Evolutionary conservation across 2,797 vertebrate genomes (phyloP).

Genomic region (Sternotherus odoratus): DNA sequence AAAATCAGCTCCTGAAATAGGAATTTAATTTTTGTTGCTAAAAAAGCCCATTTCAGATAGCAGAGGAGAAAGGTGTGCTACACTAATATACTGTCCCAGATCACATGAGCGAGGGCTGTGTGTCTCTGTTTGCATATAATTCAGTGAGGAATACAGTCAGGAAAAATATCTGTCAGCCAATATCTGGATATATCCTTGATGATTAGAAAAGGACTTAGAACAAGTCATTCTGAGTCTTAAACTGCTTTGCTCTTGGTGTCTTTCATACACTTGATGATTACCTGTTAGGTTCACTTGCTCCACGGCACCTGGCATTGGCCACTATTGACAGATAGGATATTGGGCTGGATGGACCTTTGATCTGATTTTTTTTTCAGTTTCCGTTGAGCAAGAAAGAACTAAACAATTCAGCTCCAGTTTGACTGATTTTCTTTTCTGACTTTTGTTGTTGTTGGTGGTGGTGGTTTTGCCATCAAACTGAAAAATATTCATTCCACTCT

Average conservation of each 20-base stretch:
- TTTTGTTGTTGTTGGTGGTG: too few species aligned
- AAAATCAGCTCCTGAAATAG: constrained; percentile 23
- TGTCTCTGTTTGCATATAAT: constrained; percentile 33
- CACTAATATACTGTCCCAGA: constrained; percentile 14
- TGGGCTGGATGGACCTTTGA: too few species aligned
- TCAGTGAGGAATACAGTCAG: constrained; percentile 33
- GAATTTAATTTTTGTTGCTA: neutral
- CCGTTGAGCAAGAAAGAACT: too few species aligned
- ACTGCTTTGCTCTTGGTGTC: constrained; percentile 19
- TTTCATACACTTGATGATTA: neutral
- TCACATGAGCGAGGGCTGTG: neutral
- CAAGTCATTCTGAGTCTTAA: constrained; percentile 29
- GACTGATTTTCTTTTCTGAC: too few species aligned
- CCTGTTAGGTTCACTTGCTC: too few species aligned
- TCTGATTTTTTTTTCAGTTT: too few species aligned
- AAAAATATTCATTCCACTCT: too few species aligned
- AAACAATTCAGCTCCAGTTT: too few species aligned
- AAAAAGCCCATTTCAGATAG: constrained; percentile 8
- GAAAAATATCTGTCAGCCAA: constrained; percentile 23
- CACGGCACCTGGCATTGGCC: too few species aligned
- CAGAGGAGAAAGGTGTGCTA: constrained; percentile 17
- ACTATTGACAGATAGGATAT: too few species aligned
- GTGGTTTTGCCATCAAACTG: too few species aligned
- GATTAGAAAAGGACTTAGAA: constrained; percentile 8
- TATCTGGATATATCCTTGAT: neutral